Conservation (phyloP, 2,113 vertebrate species). For the Xerus inauris region DNA sequence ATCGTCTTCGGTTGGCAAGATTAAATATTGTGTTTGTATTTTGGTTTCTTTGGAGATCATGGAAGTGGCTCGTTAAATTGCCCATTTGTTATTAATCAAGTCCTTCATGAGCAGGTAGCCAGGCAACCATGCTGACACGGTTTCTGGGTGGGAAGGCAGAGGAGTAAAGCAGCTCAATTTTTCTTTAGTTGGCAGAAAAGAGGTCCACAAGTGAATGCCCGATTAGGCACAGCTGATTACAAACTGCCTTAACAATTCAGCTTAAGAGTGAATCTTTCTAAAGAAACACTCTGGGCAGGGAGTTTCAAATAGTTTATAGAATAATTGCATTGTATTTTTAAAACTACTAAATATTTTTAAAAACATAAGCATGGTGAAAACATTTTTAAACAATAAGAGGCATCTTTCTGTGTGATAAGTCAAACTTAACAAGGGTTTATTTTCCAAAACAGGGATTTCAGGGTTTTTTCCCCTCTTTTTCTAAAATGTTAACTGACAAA, state of each 20-base stretch:
- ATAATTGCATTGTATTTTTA: constrained; percentile 77
- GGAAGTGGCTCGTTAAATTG: constrained; percentile 84
- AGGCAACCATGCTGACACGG: constrained; percentile 85
- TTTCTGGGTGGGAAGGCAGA: constrained; percentile 86
- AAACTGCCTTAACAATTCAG: constrained; percentile 79
- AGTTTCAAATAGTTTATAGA: constrained; percentile 75
- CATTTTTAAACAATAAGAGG: constrained; percentile 74
- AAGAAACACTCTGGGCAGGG: constrained; percentile 81
- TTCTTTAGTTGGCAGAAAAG: constrained; percentile 84
- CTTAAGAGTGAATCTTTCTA: constrained; percentile 78
- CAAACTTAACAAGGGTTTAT: constrained; percentile 56
- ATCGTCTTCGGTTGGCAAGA: constrained; percentile 85
- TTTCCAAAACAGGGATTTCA: constrained; percentile 58
- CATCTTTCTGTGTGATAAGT: constrained; percentile 68
- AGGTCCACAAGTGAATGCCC: constrained; percentile 84
- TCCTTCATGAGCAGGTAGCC: constrained; percentile 85
- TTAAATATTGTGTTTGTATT: constrained; percentile 85
- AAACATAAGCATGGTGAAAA: constrained; percentile 76
- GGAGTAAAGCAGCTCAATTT: constrained; percentile 85
- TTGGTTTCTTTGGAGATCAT: constrained; percentile 85
- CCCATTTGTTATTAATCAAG: constrained; percentile 84
- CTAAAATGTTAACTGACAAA: constrained; percentile 32
- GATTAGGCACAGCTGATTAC: constrained; percentile 78
- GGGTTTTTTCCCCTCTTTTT: not conserved
- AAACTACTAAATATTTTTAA: constrained; percentile 70